Evolutionary conservation across 2,888 invertebrate genomes (phyloP).

Genomic region (Lapara coniferarum): DNA sequence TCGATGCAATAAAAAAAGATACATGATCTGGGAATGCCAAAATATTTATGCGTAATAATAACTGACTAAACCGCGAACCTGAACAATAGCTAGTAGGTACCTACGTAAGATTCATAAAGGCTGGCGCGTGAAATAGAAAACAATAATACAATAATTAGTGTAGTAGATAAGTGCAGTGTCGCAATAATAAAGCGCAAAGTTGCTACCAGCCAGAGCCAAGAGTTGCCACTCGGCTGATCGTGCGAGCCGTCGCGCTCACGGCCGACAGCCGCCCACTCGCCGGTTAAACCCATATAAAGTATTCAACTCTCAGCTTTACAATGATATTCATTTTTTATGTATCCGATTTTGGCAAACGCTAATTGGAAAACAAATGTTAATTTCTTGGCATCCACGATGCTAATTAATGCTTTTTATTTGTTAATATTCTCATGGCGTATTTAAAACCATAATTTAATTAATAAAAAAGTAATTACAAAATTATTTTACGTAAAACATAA

Average conservation of each 20-base stretch:
- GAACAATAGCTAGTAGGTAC: background rate
- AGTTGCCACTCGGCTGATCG: conserved; percentile 63
- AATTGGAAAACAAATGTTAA: conserved; percentile 63
- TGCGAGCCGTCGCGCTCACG: conserved; percentile 69
- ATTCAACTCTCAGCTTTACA: conserved; percentile 67
- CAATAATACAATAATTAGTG: conserved; percentile 42
- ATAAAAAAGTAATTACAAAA: too few species aligned
- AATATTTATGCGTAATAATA: background rate
- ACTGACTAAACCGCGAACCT: background rate
- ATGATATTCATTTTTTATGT: conserved; percentile 76
- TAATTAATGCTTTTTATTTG: conserved; percentile 28
- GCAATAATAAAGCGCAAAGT: conserved; percentile 61
- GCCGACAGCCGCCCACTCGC: conserved; percentile 80
- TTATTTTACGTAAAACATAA: background rate
- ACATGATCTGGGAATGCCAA: too few species aligned
- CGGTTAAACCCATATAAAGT: conserved; percentile 79
- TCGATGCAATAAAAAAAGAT: too few species aligned
- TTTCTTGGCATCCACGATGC: background rate
- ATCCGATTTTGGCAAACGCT: conserved; percentile 64
- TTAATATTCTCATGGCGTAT: background rate
- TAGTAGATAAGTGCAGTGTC: conserved; percentile 63
- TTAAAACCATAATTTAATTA: background rate
- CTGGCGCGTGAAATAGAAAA: conserved; percentile 31
- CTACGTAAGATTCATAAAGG: background rate
- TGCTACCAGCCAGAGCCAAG: conserved; percentile 37